These are phyloP conservation scores for Ptyas mucosa DNA, from an alignment of 2,113 vertebrate species.

Conservation along the genomic window DNA sequence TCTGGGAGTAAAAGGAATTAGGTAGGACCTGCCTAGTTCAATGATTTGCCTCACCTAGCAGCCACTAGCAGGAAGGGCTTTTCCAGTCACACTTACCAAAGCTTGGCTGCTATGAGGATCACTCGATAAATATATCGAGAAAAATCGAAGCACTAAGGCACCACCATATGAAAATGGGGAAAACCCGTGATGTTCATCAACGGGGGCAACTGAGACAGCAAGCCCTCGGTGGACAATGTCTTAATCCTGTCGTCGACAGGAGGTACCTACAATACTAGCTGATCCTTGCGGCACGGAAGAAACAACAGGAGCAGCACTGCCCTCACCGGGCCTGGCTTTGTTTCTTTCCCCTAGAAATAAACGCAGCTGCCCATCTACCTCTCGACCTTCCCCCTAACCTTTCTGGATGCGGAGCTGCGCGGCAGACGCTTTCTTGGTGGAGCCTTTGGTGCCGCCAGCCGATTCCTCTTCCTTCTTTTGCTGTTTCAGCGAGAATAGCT, in stretches of 20 bases:
- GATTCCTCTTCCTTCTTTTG: constrained; percentile 99
- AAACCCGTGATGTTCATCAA: not conserved
- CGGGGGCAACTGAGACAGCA: not conserved
- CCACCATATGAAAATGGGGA: not conserved
- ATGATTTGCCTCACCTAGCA: not conserved
- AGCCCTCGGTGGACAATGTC: not conserved
- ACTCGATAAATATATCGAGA: not conserved
- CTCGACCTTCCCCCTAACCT: constrained; percentile 64
- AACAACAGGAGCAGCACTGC: too few species aligned
- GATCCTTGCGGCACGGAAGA: too few species aligned
- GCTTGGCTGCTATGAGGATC: not conserved
- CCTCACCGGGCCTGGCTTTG: too few species aligned
- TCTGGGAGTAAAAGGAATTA: not conserved
- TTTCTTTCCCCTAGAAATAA: not conserved
- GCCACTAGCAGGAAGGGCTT: not conserved
- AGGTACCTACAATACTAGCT: too few species aligned
- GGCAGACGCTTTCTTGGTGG: constrained; percentile 90
- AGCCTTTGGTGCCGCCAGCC: constrained; percentile 87
- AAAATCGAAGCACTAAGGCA: not conserved
- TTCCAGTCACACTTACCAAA: not conserved
- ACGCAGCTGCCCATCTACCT: too few species aligned
- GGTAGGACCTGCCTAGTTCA: not conserved
- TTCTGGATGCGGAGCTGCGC: constrained; percentile 95
- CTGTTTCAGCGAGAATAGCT: constrained; percentile 95
- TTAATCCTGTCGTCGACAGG: too few species aligned